These are phyloP conservation scores for human (Homo sapiens) DNA, from an alignment of 2,113 vertebrate species.

Conservation along the genomic window GRCh38 chrX:129150501-129151000, in stretches of 20 bases:
- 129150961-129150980: neutral
- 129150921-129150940: neutral
- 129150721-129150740: conserved; percentile 5
- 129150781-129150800: neutral
- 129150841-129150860: neutral
- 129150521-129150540: conserved; percentile 25
- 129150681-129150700: neutral
- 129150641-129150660: neutral
- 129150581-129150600: neutral
- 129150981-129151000: conserved; percentile 11
- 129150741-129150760: neutral
- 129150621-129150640: neutral
- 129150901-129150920: neutral
- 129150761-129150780: neutral
- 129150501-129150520: conserved; percentile 1
- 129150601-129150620: neutral
- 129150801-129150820: conserved; percentile 1
- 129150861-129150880: neutral
- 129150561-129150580: neutral
- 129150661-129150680: neutral
- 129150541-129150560: neutral
- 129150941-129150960: neutral
- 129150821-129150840: neutral
- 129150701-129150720: neutral
- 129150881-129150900: neutral